Evolutionary conservation across 2,888 invertebrate species (phyloP), one percentile per base, ranked within the genome.

Genomic region (Cenopis cana): DNA sequence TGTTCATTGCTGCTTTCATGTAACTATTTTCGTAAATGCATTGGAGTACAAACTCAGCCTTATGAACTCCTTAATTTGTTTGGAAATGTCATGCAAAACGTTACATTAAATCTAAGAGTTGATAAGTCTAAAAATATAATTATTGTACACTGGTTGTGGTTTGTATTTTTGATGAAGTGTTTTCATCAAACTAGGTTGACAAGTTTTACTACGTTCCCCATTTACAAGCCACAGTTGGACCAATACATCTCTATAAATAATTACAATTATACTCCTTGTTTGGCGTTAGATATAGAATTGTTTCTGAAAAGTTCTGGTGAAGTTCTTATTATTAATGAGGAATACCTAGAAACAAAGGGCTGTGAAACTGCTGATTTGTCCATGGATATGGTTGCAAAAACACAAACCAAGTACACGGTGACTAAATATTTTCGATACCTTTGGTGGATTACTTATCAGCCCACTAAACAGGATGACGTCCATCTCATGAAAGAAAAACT

Each of bases 101-200:
- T 18, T 12, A 0, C 60, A 29, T 36, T 71, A n/a, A 38, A 24
- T 10, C 38, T 50, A 2, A 36, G 61, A 50, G 36, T 14, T 11
- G 8, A 49, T 2, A 9, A 18, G 2, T 67, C 29, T 18, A 65
- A 67, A 56, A 71, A 61, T 6, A 18, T 49, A 10, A 55, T 72
- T 11, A 67, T 72, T 50, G 50, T 65, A 52, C 62, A 65, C 50
- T 73, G 68, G 74, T 50, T 73, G 50, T 75, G 71, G 72, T 75
- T 73, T 46, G 46, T 66, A n/a, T 75, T 76, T 68, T 70, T 75
- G 18, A 62, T 74, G 0, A 74, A 62, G 62, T 68, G 46, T 62
- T 76, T 72, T 65, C 75, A 76, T 66, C 74, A 74, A 61, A 70
- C 66, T 4, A 71, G 70, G 10, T 18, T 76, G 20, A 69, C 72